Evolutionary conservation across 2,888 invertebrate species (phyloP).

Genomic region (Metacarcinus magister): DNA sequence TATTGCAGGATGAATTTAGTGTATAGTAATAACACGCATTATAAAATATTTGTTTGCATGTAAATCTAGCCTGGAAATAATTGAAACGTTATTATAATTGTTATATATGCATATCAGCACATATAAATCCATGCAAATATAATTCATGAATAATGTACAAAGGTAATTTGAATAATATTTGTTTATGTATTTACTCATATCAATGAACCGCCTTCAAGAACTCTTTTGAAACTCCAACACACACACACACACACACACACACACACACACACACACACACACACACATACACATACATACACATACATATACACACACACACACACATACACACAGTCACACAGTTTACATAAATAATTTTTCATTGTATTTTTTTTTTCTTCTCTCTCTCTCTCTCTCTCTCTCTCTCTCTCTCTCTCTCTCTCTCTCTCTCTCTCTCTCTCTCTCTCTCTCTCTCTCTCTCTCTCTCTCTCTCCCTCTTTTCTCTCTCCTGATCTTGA

Average conservation of each 20-base stretch:
- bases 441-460: conserved; percentile 7
- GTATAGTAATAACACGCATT: conserved; percentile 12
- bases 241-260: conserved; percentile 54
- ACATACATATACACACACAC: conserved; percentile 39
- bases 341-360: not conserved
- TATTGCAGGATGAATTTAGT: not conserved
- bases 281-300: conserved; percentile 39
- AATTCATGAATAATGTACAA: not conserved
- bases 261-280: conserved; percentile 46
- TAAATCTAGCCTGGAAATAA: not conserved
- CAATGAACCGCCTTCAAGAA: not conserved
- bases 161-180: not conserved
- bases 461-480: not conserved
- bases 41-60: conserved; percentile 28
- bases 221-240: not conserved
- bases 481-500: not conserved
- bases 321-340: conserved; percentile 39
- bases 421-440: conserved; percentile 29
- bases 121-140: not conserved
- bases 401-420: not conserved
- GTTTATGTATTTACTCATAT: not conserved
- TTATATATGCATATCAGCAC: not conserved
- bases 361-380: not conserved
- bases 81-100: conserved; percentile 45
- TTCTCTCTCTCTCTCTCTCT: conserved; percentile 33